Percentiles rank a stretch among this genome's conserved stretches.
Evolutionary conservation across 2,113 vertebrate genomes (phyloP).

Genomic region (Centrocercus urophasianus): DNA sequence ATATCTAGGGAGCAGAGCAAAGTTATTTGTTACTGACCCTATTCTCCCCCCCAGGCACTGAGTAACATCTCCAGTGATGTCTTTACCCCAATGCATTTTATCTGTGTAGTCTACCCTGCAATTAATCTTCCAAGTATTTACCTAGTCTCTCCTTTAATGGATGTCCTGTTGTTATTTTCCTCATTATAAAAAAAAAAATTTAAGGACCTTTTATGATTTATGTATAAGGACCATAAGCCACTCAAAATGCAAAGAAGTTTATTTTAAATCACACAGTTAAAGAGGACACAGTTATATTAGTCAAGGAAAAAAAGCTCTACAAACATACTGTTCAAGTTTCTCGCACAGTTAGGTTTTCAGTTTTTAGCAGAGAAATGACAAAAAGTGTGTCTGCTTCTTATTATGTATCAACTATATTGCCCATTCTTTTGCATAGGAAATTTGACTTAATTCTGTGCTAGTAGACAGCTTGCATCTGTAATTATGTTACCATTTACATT

Average conservation of each 20-base stretch:
- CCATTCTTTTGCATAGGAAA: constrained; percentile 24
- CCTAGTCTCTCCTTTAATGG: background rate
- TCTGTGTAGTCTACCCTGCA: background rate
- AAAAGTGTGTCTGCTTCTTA: constrained; percentile 31
- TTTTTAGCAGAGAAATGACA: background rate
- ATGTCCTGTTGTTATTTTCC: background rate
- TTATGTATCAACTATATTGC: constrained; percentile 41
- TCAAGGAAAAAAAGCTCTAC: background rate
- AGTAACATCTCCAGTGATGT: background rate
- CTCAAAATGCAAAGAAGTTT: background rate
- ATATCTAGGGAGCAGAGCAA: background rate
- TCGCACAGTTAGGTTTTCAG: background rate
- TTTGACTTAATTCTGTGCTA: constrained; percentile 60
- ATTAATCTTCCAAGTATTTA: background rate
- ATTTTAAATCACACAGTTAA: background rate
- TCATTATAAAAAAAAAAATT: background rate
- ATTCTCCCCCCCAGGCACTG: background rate
- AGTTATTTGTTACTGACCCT: background rate
- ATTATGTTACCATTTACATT: constrained; percentile 65
- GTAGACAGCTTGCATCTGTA: constrained; percentile 54
- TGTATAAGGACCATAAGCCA: background rate
- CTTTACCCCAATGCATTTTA: background rate
- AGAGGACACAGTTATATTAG: background rate
- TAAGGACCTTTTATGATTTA: background rate
- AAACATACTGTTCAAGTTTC: background rate